Conservation (phyloP, 2,888 invertebrate species). For the Chouioia cunea region DNA sequence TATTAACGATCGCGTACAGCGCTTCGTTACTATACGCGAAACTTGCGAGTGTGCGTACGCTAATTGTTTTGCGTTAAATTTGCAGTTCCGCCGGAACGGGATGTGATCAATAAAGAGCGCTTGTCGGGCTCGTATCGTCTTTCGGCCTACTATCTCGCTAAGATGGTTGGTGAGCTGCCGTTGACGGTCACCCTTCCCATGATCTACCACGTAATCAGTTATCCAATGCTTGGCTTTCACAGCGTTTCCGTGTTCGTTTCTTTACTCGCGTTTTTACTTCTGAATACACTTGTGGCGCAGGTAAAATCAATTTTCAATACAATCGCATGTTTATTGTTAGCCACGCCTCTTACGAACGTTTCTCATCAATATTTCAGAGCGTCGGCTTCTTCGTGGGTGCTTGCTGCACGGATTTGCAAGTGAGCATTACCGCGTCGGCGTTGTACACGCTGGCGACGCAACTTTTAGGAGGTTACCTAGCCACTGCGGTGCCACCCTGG, state of each 20-base stretch:
- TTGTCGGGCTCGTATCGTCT: conserved; percentile 83
- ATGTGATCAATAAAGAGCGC: conserved; percentile 84
- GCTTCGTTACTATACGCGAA: too few species aligned
- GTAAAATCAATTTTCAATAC: too few species aligned
- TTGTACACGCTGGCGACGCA: conserved; percentile 83
- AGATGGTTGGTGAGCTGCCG: conserved; percentile 85
- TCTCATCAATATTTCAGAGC: too few species aligned
- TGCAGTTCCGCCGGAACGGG: conserved; percentile 82
- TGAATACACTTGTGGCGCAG: conserved; percentile 82
- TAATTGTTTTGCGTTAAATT: conserved; percentile 8
- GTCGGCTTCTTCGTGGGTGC: conserved; percentile 85
- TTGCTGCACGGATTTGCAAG: conserved; percentile 82
- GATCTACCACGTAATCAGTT: conserved; percentile 81
- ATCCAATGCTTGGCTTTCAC: conserved; percentile 80
- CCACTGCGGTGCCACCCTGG: conserved; percentile 80
- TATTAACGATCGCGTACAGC: too few species aligned
- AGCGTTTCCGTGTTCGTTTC: conserved; percentile 77
- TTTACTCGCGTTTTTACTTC: conserved; percentile 76
- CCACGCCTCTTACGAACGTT: too few species aligned
- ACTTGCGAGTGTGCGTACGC: too few species aligned
- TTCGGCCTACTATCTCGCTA: conserved; percentile 85
- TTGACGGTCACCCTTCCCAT: conserved; percentile 81
- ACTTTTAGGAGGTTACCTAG: conserved; percentile 80
- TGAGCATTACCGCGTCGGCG: conserved; percentile 82
- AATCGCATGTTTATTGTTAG: too few species aligned